phyloP scores from a whole-genome alignment of 2,113 vertebrate genomes.

The Pygoscelis adeliae region DNA sequence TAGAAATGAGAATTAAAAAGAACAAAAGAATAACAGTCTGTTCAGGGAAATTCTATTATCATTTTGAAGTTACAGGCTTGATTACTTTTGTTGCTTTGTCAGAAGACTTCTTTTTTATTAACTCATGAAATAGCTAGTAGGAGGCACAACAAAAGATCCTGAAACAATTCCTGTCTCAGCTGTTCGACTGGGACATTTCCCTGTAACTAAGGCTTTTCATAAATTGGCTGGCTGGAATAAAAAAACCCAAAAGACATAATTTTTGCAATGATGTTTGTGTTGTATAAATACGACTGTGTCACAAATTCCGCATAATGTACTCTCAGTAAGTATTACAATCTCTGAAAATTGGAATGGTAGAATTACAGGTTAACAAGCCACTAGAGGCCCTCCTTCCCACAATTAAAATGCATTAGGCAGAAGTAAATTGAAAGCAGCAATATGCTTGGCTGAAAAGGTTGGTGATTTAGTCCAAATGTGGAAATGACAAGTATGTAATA shows the following conservation, averaged over 20 bases:
- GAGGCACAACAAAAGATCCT: background rate
- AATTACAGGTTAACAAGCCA: background rate
- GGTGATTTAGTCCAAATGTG: background rate
- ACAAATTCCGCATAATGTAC: background rate
- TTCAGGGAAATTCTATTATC: slow-evolving; percentile 47
- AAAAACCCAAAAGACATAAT: slow-evolving; percentile 43
- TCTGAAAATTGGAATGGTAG: slow-evolving; percentile 32
- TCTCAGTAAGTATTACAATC: background rate
- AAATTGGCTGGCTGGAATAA: background rate
- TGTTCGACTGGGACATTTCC: slow-evolving; percentile 23
- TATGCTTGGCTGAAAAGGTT: background rate
- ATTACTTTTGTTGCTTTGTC: slow-evolving; percentile 61
- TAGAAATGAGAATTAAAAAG: slow-evolving; percentile 60
- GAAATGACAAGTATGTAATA: background rate
- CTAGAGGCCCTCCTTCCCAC: background rate
- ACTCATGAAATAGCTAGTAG: slow-evolving; percentile 26
- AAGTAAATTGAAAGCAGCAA: background rate
- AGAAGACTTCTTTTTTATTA: slow-evolving; percentile 45
- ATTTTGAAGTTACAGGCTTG: slow-evolving; percentile 66
- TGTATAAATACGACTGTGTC: background rate
- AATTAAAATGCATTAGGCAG: background rate
- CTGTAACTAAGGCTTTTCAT: slow-evolving; percentile 49
- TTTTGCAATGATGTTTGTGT: background rate
- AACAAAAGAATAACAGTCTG: slow-evolving; percentile 57
- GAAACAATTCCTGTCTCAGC: background rate